Conservation (phyloP, 2,888 invertebrate genomes). For the Eupithecia vulgata region DNA sequence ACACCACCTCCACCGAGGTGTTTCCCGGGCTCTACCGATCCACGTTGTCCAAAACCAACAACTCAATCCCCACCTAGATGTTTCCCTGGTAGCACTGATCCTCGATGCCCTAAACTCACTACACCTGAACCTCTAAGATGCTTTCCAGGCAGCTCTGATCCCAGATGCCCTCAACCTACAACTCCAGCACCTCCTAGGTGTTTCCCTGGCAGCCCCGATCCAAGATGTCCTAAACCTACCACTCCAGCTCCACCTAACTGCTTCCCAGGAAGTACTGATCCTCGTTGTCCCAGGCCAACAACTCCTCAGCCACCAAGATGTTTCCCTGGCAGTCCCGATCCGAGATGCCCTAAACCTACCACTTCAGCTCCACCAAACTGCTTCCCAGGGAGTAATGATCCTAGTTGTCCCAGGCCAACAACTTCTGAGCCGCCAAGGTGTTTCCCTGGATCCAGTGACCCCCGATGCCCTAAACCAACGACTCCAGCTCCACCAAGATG, state of each 20-base stretch:
- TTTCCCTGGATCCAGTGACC: slow-evolving; percentile 47
- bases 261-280: slow-evolving; percentile 49
- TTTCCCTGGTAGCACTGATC: slow-evolving; percentile 53
- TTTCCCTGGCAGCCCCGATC: slow-evolving; percentile 45
- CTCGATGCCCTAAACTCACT: slow-evolving; percentile 51
- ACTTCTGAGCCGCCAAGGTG: slow-evolving; percentile 48
- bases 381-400: slow-evolving; percentile 54
- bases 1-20: slow-evolving; percentile 44
- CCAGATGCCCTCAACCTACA: slow-evolving; percentile 49
- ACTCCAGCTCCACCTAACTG: slow-evolving; percentile 43
- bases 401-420: slow-evolving; percentile 51
- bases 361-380: slow-evolving; percentile 9
- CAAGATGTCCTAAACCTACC: slow-evolving; percentile 27
- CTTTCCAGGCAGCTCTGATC: slow-evolving; percentile 55
- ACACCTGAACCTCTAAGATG: slow-evolving; percentile 50
- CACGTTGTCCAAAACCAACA: slow-evolving; percentile 32
- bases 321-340: slow-evolving; percentile 47
- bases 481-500: slow-evolving; percentile 47
- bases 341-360: slow-evolving; percentile 47
- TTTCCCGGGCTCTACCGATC: slow-evolving; percentile 34
- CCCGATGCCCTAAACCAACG: slow-evolving; percentile 42
- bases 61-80: slow-evolving; percentile 41
- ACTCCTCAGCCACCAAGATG: slow-evolving; percentile 52
- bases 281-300: slow-evolving; percentile 54
- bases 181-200: slow-evolving; percentile 50